phyloP scores from a whole-genome alignment of 2,888 invertebrate species.

The Drosophila greeni region DNA sequence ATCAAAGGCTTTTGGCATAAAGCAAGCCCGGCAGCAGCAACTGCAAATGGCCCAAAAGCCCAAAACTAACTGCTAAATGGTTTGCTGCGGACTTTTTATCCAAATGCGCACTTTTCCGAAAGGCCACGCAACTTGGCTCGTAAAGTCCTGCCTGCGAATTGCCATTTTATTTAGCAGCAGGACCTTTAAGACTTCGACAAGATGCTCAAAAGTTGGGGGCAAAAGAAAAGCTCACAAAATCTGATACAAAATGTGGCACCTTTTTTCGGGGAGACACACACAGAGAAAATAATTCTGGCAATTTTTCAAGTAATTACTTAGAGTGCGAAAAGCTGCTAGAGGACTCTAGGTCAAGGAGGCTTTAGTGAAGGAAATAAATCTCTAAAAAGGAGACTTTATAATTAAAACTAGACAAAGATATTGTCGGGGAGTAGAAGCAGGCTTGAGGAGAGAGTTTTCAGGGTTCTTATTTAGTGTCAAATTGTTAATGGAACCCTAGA shows the following conservation, averaged over 20 bases:
- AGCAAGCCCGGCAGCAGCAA: conserved; percentile 49
- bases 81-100: conserved; percentile 50
- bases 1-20: conserved; percentile 59
- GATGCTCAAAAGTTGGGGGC: conserved; percentile 41
- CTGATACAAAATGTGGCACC: conserved; percentile 8
- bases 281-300: background rate
- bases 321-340: no score
- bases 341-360: background rate
- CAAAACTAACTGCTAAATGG: conserved; percentile 69
- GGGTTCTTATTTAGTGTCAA: background rate
- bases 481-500: no score
- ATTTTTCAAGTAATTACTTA: background rate
- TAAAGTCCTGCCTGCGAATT: conserved; percentile 50
- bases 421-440: background rate
- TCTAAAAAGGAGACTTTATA: background rate
- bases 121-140: conserved; percentile 50
- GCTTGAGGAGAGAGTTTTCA: background rate
- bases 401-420: background rate
- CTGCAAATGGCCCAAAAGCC: conserved; percentile 52
- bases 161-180: conserved; percentile 41
- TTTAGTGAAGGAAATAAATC: background rate
- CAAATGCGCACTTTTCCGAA: conserved; percentile 58
- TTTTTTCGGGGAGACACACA: conserved; percentile 5
- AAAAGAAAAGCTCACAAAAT: conserved; percentile 10
- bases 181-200: conserved; percentile 59